Base-by-base conservation (phyloP, 2,797 vertebrate genomes). In the Fundulus diaphanus region DNA sequence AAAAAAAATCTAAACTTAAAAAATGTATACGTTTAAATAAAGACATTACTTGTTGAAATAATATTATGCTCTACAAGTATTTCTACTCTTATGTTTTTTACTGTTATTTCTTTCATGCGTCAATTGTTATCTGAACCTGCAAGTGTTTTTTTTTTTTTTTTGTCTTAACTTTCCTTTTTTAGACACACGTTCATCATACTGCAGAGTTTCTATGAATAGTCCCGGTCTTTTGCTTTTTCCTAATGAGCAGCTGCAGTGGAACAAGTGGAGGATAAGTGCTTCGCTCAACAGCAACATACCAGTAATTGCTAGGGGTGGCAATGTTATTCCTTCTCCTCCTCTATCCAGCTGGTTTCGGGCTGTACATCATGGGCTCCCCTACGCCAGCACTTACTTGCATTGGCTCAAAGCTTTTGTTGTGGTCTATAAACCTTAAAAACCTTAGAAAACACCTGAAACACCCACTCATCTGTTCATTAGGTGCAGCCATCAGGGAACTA, bases 231-330 rank as follows among this genome's bases (percentile, higher is more conserved):
- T 49, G 56, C 73, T 72, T 70, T 20, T 82, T 70, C 76, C 82
- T 89, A 89, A 90, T 85, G 90, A 91, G 88, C 92, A 88, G 89
- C 87, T 90, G 89, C 82, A 87, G 46, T 77, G 82, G 81, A 83
- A 86, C 87, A 89, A 90, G 82, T 84, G 85, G 80, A 82, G 77
- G 76, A 78, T 79, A 83, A 90, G 81, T 84, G 76, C 85, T 87
- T 83, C 83, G 52, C 87, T 90, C 88, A 89, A 86, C 81, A 79
- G 79, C 79, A 80, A 44, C 57, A 79, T 85, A 70, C 84, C 57
- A 72, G 88, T 81, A 84, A 88, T 88, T 87, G 84, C 82, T 18
- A 13, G 31, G 74, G 70, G 57, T 74, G 74, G 59, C 54, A 61
- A 65, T 83, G 76, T 87, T 86, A 83, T 87, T 79, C 82, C 87